Evolutionary conservation across 2,888 invertebrate genomes (phyloP).

Genomic region (Phengaris alcon): DNA sequence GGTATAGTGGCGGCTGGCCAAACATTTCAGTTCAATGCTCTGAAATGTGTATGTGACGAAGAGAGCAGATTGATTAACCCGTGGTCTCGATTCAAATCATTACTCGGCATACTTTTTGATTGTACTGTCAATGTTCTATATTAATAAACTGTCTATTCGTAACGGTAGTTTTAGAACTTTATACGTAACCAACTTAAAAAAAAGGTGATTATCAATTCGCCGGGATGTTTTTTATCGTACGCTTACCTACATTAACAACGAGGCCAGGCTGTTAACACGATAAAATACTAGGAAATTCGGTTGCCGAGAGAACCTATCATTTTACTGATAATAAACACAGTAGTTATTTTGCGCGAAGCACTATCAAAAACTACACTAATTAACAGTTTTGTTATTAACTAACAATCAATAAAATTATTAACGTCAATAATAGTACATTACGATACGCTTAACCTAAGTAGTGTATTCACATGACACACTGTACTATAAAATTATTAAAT

Average conservation of each 20-base stretch:
- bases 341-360: background rate
- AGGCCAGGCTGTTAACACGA: background rate
- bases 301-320: background rate
- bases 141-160: background rate
- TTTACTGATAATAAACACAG: background rate
- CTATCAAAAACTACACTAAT: background rate
- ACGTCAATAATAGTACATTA: no score
- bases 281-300: background rate
- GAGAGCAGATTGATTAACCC: background rate
- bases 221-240: background rate
- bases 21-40: background rate
- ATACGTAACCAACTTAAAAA: background rate
- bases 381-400: background rate
- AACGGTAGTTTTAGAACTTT: background rate
- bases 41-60: background rate
- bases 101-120: constrained; percentile 20
- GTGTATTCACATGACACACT: no score
- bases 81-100: constrained; percentile 5
- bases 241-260: background rate
- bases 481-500: no score
- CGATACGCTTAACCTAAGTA: no score
- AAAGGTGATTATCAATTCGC: background rate
- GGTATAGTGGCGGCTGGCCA: background rate
- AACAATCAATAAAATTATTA: no score
- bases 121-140: background rate